Conservation (phyloP, 2,113 vertebrate species). For the Nyctereutes procyonoides region DNA sequence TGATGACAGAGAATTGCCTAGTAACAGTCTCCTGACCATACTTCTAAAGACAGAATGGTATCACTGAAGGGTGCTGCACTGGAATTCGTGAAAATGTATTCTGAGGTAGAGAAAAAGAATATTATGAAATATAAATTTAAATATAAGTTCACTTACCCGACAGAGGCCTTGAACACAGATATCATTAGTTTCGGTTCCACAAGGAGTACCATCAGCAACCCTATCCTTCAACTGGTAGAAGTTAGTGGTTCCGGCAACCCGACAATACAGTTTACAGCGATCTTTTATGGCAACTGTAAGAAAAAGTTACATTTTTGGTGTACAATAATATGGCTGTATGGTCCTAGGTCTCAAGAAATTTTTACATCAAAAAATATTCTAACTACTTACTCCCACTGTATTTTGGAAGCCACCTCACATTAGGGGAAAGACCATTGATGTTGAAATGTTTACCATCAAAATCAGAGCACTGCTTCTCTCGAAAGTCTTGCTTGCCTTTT, state of each 20-base stretch:
- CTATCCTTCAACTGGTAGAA: slow-evolving; percentile 98
- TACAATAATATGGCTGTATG: neutral
- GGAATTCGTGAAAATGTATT: neutral
- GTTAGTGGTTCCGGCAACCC: slow-evolving; percentile 93
- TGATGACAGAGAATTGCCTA: neutral
- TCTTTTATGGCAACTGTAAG: slow-evolving; percentile 96
- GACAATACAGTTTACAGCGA: slow-evolving; percentile 98
- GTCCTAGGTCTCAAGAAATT: neutral
- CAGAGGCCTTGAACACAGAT: slow-evolving; percentile 99
- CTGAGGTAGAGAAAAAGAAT: neutral
- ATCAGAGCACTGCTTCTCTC: slow-evolving; percentile 96
- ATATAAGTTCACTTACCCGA: slow-evolving; percentile 88
- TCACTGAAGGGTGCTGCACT: neutral
- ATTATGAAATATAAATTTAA: neutral
- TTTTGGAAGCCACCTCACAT: slow-evolving; percentile 97
- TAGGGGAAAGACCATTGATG: slow-evolving; percentile 95
- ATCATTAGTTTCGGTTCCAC: slow-evolving; percentile 95
- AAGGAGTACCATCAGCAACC: slow-evolving; percentile 95
- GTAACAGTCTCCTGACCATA: neutral
- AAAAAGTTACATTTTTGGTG: slow-evolving; percentile 69
- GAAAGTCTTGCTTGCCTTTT: slow-evolving; percentile 93
- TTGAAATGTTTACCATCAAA: slow-evolving; percentile 98
- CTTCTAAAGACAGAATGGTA: neutral
- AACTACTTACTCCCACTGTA: slow-evolving; percentile 96
- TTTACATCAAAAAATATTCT: neutral